phyloP scores from a whole-genome alignment of 2,113 vertebrate species.

The Pseudopipra pipra region DNA sequence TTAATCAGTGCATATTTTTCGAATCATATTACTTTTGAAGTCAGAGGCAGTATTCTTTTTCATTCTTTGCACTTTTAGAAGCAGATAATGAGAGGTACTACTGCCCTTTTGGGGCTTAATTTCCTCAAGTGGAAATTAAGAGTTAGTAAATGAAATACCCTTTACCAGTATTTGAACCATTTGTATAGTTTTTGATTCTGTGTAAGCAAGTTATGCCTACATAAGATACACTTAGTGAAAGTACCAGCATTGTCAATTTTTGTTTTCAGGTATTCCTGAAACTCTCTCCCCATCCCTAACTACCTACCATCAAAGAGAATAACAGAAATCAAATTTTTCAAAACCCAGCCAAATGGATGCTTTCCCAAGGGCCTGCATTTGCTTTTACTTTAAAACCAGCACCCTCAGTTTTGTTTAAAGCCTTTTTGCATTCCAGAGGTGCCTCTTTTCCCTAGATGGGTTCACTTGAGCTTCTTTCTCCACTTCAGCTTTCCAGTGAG shows the following conservation, averaged over 20 bases:
- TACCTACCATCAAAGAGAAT: not conserved
- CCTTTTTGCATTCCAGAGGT: not conserved
- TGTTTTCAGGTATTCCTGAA: not conserved
- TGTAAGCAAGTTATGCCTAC: not conserved
- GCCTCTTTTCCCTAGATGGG: not conserved
- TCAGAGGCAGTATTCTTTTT: not conserved
- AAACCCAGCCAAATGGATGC: not conserved
- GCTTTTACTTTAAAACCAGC: not conserved
- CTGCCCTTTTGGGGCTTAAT: not conserved
- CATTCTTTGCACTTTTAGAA: not conserved
- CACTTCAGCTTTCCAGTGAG: not conserved
- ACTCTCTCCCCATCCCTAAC: not conserved
- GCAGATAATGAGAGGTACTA: not conserved
- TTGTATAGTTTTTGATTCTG: not conserved
- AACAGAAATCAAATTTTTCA: not conserved
- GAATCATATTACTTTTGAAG: not conserved
- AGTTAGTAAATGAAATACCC: not conserved
- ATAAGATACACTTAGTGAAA: not conserved
- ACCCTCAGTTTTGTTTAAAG: not conserved
- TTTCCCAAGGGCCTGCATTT: not conserved
- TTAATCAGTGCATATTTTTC: not conserved
- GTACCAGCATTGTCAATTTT: not conserved
- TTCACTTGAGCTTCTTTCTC: constrained; percentile 11
- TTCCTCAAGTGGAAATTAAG: not conserved
- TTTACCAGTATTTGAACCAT: not conserved